Base-by-base conservation (phyloP, 2,888 invertebrate species). In the Julus scandinavius region DNA sequence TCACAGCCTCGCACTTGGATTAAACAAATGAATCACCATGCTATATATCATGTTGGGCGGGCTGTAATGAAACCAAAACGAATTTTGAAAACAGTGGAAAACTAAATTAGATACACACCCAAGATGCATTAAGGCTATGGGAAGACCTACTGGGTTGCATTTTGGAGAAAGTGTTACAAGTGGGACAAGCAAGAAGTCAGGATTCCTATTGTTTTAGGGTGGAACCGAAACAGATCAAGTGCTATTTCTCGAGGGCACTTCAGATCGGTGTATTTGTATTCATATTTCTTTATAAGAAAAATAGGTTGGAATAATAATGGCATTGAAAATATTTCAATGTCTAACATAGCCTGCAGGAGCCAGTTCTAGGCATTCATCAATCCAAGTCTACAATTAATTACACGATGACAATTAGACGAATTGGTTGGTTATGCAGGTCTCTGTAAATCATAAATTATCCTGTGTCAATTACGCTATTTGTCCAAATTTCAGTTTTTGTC, bases 211-310 rank as follows among this genome's bases (percentile, higher is more conserved):
- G 80, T 80, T 80, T 80, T 38, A 40, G 80, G 80, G 80, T 80
- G 80, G 80, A 80, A 80, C 80, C 80, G 38, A 80, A 80, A 80
- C 38, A 80, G 80, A 80, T 80, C 80, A 13, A 80, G 80, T 72
- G 9, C 72, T 20, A 72, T 72, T 72, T 72, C 72, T 72, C 20
- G 4, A 40, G 38, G 80, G 80, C 38, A 38, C 38, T 80, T 80
- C 38, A 4, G 13, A 80, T 80, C 80, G 38, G 29, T 29, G 38
- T 38, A 29, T 80, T 13, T 38, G 40, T 13, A 80, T 80, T 80
- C 11, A 80, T 80, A 5, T 38, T 2, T 2, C 29, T 6, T 29
- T 38, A 15, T 13, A 63, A 63, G 11, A 80, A 80, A 80, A 11
- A 11, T 38, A 80, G 80, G 80, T 80, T 38, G 80, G 80, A 38